phyloP scores from a whole-genome alignment of 2,888 invertebrate genomes.

The Creontiades dilutus region DNA sequence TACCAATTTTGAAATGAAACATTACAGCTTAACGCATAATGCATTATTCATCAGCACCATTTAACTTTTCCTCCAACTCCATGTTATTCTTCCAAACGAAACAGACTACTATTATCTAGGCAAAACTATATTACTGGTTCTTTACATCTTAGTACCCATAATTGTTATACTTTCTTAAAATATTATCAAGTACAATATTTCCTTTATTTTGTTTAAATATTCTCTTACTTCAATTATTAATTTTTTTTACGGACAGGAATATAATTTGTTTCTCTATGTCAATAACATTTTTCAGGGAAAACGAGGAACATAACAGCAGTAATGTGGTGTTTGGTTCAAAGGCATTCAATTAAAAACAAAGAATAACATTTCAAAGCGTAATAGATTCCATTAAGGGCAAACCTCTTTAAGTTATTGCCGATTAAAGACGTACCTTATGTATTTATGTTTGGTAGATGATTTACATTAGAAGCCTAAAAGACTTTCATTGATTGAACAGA shows the following conservation, averaged over 20 bases:
- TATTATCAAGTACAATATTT: background rate
- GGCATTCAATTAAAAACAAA: background rate
- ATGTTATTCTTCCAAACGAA: background rate
- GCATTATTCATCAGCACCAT: no score
- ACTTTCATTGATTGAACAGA: no score
- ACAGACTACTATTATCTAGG: slow-evolving; percentile 12
- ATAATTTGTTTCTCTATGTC: background rate
- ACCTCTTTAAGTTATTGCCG: background rate
- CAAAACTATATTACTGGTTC: slow-evolving; percentile 7
- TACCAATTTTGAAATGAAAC: no score
- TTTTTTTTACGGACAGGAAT: background rate
- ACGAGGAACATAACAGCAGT: slow-evolving; percentile 8
- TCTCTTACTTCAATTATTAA: no score
- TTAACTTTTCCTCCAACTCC: no score
- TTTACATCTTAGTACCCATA: slow-evolving; percentile 32
- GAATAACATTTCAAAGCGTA: background rate
- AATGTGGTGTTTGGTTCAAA: slow-evolving; percentile 54
- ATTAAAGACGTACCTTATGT: background rate
- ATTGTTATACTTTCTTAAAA: background rate
- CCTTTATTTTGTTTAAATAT: background rate
- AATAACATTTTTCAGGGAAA: background rate
- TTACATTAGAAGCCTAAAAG: background rate
- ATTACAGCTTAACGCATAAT: no score
- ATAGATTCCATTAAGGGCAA: background rate
- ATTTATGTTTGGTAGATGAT: background rate